Evolutionary conservation across 2,888 invertebrate genomes (phyloP).

Genomic region (Allophyes oxyacanthae): DNA sequence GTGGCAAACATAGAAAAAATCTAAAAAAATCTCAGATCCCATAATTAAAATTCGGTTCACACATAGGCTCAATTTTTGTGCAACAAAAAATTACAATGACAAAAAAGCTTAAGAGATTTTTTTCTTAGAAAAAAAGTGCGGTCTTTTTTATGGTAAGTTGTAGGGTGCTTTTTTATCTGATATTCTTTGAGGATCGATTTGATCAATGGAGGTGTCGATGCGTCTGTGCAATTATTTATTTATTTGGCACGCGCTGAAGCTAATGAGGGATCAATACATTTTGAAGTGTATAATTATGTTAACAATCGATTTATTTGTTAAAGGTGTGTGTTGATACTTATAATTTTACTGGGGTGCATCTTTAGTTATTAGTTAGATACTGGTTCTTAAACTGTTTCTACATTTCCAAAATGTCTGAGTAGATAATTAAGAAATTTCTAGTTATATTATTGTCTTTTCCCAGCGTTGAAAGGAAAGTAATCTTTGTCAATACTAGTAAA

Average conservation of each 20-base stretch:
- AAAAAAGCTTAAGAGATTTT: conserved; percentile 60
- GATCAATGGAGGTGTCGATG: conserved; percentile 62
- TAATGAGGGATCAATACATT: conserved; percentile 47
- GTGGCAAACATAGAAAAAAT: conserved; percentile 65
- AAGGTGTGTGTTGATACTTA: background rate
- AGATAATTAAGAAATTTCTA: too few relatives aligned
- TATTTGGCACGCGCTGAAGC: conserved; percentile 59
- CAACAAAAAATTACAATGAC: conserved; percentile 55
- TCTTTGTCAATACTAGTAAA: too few relatives aligned
- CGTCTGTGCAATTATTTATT: conserved; percentile 43
- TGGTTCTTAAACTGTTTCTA: too few relatives aligned
- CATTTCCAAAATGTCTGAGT: too few relatives aligned
- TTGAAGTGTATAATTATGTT: background rate
- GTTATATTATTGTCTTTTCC: too few relatives aligned
- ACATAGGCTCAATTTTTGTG: conserved; percentile 61
- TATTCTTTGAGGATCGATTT: conserved; percentile 55
- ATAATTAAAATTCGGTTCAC: conserved; percentile 70
- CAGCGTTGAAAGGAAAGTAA: too few relatives aligned
- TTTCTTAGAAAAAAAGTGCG: conserved; percentile 44
- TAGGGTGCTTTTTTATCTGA: conserved; percentile 54
- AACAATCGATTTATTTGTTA: conserved; percentile 14
- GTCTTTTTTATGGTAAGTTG: conserved; percentile 42
- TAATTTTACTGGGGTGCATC: background rate
- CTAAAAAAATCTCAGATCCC: conserved; percentile 52
- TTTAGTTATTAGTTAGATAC: too few relatives aligned